These are phyloP conservation scores for Nibea albiflora DNA, from an alignment of 2,113 vertebrate species.

Conservation along the genomic window DNA sequence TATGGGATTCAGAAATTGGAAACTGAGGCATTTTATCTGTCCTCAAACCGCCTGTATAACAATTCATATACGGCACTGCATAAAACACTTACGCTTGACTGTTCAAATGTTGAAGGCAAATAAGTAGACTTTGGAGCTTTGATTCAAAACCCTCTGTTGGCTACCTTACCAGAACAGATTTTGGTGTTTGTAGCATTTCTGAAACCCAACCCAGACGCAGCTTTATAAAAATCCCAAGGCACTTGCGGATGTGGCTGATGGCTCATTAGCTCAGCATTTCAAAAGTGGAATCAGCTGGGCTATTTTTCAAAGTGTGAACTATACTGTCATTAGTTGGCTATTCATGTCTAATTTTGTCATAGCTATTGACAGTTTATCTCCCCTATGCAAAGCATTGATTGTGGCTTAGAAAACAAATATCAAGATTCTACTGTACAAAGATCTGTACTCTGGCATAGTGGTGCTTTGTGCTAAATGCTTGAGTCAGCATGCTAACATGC, in stretches of 20 bases:
- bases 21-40: constrained; percentile 11
- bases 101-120: constrained; percentile 53
- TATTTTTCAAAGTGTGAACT: constrained; percentile 38
- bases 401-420: neutral
- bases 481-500: neutral
- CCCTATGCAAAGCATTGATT: constrained; percentile 7
- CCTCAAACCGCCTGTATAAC: neutral
- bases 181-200: constrained; percentile 43
- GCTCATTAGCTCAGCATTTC: constrained; percentile 66
- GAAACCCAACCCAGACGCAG: constrained; percentile 36
- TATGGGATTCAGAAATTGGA: constrained; percentile 37
- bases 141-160: constrained; percentile 52
- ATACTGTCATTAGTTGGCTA: constrained; percentile 37
- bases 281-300: constrained; percentile 46
- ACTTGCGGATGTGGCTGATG: constrained; percentile 46
- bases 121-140: constrained; percentile 42
- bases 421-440: neutral
- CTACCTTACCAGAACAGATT: constrained; percentile 48
- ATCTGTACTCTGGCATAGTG: neutral
- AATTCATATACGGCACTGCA: constrained; percentile 14
- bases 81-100: constrained; percentile 32
- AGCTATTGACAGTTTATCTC: constrained; percentile 35
- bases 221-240: constrained; percentile 56
- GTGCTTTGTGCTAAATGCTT: neutral
- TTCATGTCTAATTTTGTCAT: constrained; percentile 52